These are phyloP conservation scores for Lissocephala sabroskyi DNA, from an alignment of 2,888 invertebrate species.

Conservation along the genomic window DNA sequence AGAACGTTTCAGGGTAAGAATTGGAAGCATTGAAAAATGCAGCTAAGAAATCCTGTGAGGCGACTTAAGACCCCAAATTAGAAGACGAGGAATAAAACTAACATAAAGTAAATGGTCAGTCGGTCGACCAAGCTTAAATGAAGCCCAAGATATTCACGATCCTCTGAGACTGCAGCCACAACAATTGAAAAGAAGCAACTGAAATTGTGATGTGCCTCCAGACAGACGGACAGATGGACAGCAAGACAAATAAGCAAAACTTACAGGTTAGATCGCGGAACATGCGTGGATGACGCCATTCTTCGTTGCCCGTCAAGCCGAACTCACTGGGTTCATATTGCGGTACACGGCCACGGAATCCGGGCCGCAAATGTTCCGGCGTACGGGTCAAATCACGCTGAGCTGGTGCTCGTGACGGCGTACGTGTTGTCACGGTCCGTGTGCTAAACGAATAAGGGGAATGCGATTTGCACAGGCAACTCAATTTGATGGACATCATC, in stretches of 20 bases:
- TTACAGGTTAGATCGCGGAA: conserved; percentile 33
- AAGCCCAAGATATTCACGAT: background rate
- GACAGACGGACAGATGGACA: too few relatives aligned
- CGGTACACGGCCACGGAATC: conserved; percentile 20
- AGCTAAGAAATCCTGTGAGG: too few relatives aligned
- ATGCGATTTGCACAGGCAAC: conserved; percentile 1
- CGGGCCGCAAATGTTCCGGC: conserved; percentile 30
- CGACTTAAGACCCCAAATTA: too few relatives aligned
- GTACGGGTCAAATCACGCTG: conserved; percentile 25
- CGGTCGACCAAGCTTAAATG: background rate
- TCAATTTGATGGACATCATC: background rate
- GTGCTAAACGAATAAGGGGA: too few relatives aligned
- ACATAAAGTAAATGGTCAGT: background rate
- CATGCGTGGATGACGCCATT: conserved; percentile 35
- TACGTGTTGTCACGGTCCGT: background rate
- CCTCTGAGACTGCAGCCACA: too few relatives aligned
- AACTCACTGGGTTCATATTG: conserved; percentile 33
- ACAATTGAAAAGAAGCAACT: too few relatives aligned
- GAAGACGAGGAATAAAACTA: too few relatives aligned
- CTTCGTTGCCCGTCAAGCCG: conserved; percentile 28
- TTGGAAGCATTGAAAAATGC: too few relatives aligned
- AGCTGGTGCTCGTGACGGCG: too few relatives aligned
- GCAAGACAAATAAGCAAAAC: too few relatives aligned
- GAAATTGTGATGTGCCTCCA: too few relatives aligned
- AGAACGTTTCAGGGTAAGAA: too few relatives aligned